Evolutionary conservation across 2,888 invertebrate genomes (phyloP), one percentile per base, ranked within the genome.

Genomic region (Mongoloraphidia duomilia): DNA sequence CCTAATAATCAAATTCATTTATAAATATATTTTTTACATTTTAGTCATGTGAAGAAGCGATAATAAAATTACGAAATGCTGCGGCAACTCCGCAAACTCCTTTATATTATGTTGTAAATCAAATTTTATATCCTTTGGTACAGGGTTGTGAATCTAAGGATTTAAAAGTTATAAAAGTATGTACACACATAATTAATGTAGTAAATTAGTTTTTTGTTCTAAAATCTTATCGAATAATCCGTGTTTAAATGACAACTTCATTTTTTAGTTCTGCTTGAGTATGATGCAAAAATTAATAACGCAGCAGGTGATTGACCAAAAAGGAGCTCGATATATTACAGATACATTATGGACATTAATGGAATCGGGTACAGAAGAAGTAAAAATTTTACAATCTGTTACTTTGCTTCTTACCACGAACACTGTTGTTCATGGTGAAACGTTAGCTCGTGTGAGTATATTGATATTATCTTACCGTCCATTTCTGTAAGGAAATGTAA

Each of bases 141-240:
- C 89, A 97, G 72, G 97, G 94, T 63, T 97, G 96, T 72, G 95
- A 96, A 66, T 94, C 95, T 33, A 95, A 92, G 70, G 93, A 95
- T 69, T 77, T 89, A 46, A 95, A 95, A 74, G 85, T 97, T 59
- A 92, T 95, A 46, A 88, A 87, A 79, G 89, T 89, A 68, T 54
- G 57, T 53, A 42, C 46, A 37, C 44, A 14, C 14, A 9, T 33
- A 14, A 4, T 8, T n/a, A 47, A 41, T 46, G 34, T 34, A n/a
- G 11, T 10, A 8, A 13, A 11, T 37, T 3, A 39, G 12, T 45
- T 36, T 50, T 9, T 36, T 26, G 36, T 49, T 34, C 12, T 46
- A 40, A 34, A 37, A 26, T 42, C 13, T 37, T 46, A 44, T 41
- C 40, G 39, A 9, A 36, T 6, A 26, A 49, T 46, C 43, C 39